Evolutionary conservation across 2,113 vertebrate genomes (phyloP).

Genomic region (Megaceryle torquata): DNA sequence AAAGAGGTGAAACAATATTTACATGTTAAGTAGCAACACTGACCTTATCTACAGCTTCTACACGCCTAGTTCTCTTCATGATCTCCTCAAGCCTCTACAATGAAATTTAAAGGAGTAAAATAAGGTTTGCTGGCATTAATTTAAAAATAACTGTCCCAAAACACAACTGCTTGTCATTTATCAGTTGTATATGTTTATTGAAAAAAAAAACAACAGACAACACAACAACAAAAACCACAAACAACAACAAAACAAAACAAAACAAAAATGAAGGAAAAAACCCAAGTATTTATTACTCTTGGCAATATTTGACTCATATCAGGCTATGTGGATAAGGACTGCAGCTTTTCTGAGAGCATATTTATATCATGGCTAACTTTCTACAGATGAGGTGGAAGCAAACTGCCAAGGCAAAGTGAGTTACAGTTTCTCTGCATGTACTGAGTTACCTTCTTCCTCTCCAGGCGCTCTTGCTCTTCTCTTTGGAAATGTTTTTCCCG

Average conservation of each 20-base stretch:
- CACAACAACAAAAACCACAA: too few relatives aligned
- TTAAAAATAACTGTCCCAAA: neutral
- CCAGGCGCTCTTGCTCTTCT: conserved; percentile 93
- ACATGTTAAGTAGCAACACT: neutral
- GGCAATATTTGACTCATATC: neutral
- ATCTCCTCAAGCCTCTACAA: conserved; percentile 94
- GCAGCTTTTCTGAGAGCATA: neutral
- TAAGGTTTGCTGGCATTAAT: neutral
- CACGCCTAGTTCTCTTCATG: conserved; percentile 94
- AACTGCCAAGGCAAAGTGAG: neutral
- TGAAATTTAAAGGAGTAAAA: conserved; percentile 14
- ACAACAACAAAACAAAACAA: too few relatives aligned
- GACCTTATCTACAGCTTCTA: conserved; percentile 87
- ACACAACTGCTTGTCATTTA: neutral
- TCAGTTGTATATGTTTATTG: neutral
- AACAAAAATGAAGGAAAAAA: neutral
- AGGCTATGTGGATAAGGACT: neutral
- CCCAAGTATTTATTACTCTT: neutral
- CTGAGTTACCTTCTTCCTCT: conserved; percentile 90
- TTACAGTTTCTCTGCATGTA: neutral
- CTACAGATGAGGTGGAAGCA: neutral
- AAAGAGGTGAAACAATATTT: neutral
- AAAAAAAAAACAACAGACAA: neutral
- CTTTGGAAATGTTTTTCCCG: conserved; percentile 94
- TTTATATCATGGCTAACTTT: neutral